A percentile compares a stretch with the other conserved stretches of the same genome.
Conservation (phyloP, 2,113 vertebrate species). For the Dascyllus trimaculatus region DNA sequence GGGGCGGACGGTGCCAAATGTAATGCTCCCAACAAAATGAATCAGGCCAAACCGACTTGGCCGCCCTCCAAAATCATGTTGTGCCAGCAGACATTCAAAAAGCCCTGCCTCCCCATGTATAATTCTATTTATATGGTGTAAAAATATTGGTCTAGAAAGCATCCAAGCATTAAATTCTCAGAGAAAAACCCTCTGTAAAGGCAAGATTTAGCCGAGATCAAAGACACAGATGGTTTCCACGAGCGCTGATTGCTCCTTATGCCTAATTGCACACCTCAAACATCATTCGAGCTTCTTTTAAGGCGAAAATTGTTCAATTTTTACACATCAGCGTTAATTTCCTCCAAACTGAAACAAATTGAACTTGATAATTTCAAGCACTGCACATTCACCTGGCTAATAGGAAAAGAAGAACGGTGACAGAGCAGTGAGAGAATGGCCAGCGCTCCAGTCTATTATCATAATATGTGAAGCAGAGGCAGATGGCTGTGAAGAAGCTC, state of each 20-base stretch:
- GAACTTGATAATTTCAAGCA: constrained; percentile 2
- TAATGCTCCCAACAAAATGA: constrained; percentile 32
- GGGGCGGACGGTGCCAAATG: constrained; percentile 28
- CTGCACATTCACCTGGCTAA: constrained; percentile 7
- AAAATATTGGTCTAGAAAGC: constrained; percentile 12
- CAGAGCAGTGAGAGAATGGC: neutral
- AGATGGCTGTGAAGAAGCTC: constrained; percentile 56
- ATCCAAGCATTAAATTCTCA: neutral
- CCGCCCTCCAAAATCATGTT: constrained; percentile 1
- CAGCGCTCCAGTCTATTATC: neutral
- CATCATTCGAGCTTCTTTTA: constrained; percentile 17
- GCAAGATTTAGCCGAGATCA: constrained; percentile 1
- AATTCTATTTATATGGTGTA: neutral
- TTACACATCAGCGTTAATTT: constrained; percentile 14
- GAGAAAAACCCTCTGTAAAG: neutral
- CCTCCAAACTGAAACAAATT: constrained; percentile 30
- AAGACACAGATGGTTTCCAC: constrained; percentile 38
- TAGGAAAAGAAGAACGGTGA: neutral
- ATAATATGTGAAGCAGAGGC: constrained; percentile 22
- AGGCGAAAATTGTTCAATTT: constrained; percentile 5
- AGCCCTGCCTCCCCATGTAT: neutral
- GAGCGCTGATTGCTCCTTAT: constrained; percentile 8
- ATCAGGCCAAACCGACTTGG: constrained; percentile 26
- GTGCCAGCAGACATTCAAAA: neutral
- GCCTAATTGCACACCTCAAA: constrained; percentile 22